Evolutionary conservation across 2,888 invertebrate species (phyloP).

Genomic region (Mythimna albipuncta): DNA sequence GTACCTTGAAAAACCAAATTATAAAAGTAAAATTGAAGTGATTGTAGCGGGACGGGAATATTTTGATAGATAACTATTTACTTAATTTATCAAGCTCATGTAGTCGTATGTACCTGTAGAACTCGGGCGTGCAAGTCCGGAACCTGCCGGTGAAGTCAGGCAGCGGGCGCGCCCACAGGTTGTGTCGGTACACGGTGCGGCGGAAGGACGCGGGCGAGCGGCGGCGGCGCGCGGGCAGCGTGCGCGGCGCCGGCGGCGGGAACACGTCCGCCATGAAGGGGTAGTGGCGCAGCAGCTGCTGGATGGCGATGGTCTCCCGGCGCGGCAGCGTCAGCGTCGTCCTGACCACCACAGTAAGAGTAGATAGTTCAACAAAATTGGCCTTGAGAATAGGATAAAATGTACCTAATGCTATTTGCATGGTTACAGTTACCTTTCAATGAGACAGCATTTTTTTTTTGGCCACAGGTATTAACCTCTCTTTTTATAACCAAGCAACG

Average conservation of each 20-base stretch:
- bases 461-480: too few species aligned
- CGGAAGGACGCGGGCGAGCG: constrained; percentile 89
- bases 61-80: not conserved
- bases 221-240: constrained; percentile 73
- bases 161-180: constrained; percentile 94
- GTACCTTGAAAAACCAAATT: constrained; percentile 86
- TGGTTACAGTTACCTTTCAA: too few species aligned
- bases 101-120: constrained; percentile 91
- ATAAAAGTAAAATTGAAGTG: not conserved
- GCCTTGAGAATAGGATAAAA: not conserved
- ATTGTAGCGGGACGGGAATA: not conserved
- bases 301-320: constrained; percentile 91
- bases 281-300: constrained; percentile 90
- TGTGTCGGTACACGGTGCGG: constrained; percentile 94
- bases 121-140: constrained; percentile 94
- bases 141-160: constrained; percentile 93
- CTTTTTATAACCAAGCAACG: too few species aligned
- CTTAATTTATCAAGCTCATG: not conserved
- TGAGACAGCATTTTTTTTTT: too few species aligned
- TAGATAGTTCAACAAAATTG: not conserved
- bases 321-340: constrained; percentile 93
- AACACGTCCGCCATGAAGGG: constrained; percentile 79
- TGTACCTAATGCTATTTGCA: not conserved
- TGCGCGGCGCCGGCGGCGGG: constrained; percentile 63
- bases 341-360: constrained; percentile 80